These are phyloP conservation scores for Lamellibrachia columna DNA, from an alignment of 2,888 invertebrate species.

Conservation along the genomic window DNA sequence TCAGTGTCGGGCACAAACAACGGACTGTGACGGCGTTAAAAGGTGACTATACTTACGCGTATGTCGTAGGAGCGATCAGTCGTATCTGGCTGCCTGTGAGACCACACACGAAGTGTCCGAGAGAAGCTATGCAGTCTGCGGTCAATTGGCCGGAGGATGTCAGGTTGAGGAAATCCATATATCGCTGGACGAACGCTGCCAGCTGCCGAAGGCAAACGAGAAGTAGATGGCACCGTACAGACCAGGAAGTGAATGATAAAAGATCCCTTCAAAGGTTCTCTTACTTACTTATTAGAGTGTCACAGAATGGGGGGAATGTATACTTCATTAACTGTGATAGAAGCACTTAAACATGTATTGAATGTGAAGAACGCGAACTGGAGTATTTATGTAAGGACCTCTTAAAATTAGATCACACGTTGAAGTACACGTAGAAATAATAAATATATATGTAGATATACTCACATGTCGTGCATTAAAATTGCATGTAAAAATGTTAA, in stretches of 20 bases:
- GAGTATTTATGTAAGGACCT: neutral
- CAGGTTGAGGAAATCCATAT: neutral
- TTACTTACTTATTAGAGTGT: neutral
- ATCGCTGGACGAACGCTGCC: neutral
- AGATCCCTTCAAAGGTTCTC: neutral
- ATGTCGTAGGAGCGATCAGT: neutral
- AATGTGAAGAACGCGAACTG: neutral
- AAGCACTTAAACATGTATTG: neutral
- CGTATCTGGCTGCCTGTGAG: neutral
- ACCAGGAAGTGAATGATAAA: neutral
- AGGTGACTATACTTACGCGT: neutral
- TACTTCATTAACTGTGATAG: neutral
- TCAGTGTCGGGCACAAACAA: neutral
- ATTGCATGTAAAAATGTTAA: no score
- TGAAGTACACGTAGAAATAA: neutral
- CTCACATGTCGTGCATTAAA: no score
- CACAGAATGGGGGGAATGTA: neutral
- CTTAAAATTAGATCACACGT: neutral
- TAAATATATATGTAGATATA: neutral
- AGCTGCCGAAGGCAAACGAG: neutral
- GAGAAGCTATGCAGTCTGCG: neutral
- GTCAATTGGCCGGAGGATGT: neutral
- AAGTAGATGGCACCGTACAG: neutral
- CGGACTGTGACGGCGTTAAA: neutral
- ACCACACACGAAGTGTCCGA: conserved; percentile 5